Conservation (phyloP, 2,113 vertebrate species). For the Aegithalos caudatus region DNA sequence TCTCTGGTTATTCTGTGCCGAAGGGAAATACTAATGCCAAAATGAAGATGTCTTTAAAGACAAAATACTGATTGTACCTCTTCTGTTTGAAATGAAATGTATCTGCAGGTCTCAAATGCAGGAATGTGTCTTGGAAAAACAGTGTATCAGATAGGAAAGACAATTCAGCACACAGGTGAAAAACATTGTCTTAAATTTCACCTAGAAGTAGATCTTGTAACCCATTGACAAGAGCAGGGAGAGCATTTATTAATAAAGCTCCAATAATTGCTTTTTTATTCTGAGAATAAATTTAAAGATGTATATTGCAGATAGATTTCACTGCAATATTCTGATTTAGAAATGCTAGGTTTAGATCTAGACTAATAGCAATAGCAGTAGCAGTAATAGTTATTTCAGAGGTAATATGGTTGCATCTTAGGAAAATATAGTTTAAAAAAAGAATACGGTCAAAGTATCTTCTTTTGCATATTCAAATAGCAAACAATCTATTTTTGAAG, state of each 20-base stretch:
- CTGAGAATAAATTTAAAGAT: not conserved
- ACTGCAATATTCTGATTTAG: not conserved
- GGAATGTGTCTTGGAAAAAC: not conserved
- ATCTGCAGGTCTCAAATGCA: not conserved
- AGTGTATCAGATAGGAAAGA: not conserved
- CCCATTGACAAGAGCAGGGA: not conserved
- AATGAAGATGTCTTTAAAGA: not conserved
- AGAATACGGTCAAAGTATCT: not conserved
- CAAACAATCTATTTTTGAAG: not conserved
- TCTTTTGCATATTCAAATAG: not conserved
- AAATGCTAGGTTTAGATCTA: not conserved
- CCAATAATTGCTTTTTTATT: not conserved
- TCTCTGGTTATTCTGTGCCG: not conserved
- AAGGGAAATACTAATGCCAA: not conserved
- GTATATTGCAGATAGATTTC: not conserved
- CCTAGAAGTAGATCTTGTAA: not conserved
- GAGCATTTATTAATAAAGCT: not conserved
- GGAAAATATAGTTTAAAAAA: not conserved
- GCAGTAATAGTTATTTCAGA: not conserved
- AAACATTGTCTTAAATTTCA: not conserved
- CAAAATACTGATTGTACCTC: not conserved
- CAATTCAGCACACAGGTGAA: not conserved
- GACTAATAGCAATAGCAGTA: not conserved
- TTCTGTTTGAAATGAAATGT: not conserved
- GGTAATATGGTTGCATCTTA: not conserved